phyloP scores from a whole-genome alignment of 1,140 invertebrate genomes.

The Danaus melanippus region DNA sequence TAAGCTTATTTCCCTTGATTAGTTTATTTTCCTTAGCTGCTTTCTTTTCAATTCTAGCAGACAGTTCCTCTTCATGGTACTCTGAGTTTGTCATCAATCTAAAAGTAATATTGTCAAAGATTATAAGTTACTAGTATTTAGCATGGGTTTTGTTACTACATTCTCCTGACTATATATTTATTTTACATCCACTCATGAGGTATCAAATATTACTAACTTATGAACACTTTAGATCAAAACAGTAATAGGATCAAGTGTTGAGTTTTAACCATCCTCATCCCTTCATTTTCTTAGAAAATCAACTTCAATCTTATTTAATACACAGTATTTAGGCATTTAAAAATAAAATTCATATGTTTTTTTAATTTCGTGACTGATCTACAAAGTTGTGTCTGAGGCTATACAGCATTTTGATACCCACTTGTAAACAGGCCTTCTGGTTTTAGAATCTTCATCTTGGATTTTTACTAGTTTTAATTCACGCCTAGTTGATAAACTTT shows the following conservation, averaged over 20 bases:
- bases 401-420: slow-evolving; percentile 38
- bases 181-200: no score
- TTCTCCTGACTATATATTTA: no score
- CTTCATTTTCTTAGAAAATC: no score
- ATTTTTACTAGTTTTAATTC: slow-evolving; percentile 78
- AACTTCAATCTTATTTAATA: no score
- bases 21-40: slow-evolving; percentile 37
- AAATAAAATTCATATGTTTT: no score
- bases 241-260: not conserved
- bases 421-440: slow-evolving; percentile 76
- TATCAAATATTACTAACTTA: no score
- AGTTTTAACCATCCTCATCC: no score
- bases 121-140: no score
- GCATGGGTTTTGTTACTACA: no score
- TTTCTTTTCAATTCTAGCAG: slow-evolving; percentile 57
- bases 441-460: slow-evolving; percentile 75
- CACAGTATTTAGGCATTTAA: no score
- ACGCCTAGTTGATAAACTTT: slow-evolving; percentile 75
- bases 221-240: not conserved
- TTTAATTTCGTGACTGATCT: no score
- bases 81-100: slow-evolving; percentile 63
- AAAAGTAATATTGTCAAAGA: slow-evolving; percentile 35
- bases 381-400: no score
- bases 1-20: slow-evolving; percentile 74
- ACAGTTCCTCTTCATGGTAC: slow-evolving; percentile 61